Evolutionary conservation across 2,797 vertebrate genomes (phyloP), one percentile per base, ranked within the genome.

Genomic region (Sitta carolinensis): DNA sequence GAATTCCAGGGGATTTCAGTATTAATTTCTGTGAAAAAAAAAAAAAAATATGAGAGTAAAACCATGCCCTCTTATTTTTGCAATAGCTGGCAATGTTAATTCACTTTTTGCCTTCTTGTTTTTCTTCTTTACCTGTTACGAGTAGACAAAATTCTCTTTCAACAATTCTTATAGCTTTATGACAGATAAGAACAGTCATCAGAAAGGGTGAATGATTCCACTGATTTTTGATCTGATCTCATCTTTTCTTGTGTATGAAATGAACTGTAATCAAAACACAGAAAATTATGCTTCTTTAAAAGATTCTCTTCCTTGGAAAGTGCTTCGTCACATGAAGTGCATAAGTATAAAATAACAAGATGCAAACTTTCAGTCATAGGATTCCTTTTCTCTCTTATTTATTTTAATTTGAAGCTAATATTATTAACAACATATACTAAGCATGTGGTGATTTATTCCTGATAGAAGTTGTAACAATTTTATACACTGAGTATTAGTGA

Each of bases 171-270:
- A 32, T 76, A 54, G 90, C 15, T 66, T 84, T 52, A 27, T 89
- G 52, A 83, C 22, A 82, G 25, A 36, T 89, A 42, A 95, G 93
- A 95, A 47, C 23, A 72, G 16, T 91, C 45, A 84, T 94, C 36
- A 92, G 74, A 89, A 30, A 69, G 16, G 62, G 21, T 89, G 81
- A 94, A 79, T 48, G 61, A 81, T 83, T 88, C 51, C 50, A 50
- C 36, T 50, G 51, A 96, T 90, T 95, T 91, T 83, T 74, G 87
- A 84, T 89, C 62, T 96, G 48, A 84, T 93, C 57, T 93, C n/a
- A 75, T 87, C 22, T 90, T 95, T 78, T 45, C 22, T 40, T 61
- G 9, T 81, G 18, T 84, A 78, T 83, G 77, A 96, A 94, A 84
- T 52, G 19, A 86, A 85, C n/a, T 84, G 23, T 68, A 91, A 89